Base-by-base conservation (phyloP, 2,888 invertebrate species). In the Cyclophora albipunctata region DNA sequence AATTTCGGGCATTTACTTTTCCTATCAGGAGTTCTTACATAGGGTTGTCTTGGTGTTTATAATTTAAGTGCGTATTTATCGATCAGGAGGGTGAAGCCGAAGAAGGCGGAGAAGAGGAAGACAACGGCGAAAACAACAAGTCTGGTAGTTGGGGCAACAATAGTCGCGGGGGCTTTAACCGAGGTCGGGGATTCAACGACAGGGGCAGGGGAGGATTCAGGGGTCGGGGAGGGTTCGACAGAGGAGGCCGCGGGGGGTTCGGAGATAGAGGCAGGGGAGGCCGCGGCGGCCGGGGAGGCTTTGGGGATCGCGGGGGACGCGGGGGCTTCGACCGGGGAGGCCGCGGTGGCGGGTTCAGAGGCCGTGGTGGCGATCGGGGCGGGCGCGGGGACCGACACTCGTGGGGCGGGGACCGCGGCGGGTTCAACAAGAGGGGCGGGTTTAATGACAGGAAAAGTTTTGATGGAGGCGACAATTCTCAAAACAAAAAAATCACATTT, bases 401-500 rank as follows among this genome's bases (percentile, higher is more conserved):
- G 37, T 79, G 88, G 81, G 86, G 87, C 34, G 84, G 87, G 2
- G 81, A 81, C 57, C 69, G 84, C 48, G 84, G 83, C 34, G 85
- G 83, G 34, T 84, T 84, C 55, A 81, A 84, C 55, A 82, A 84
- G 58, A 20, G 43, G 3, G 85, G 89, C n/a, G 85, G 89, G 44
- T 90, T 89, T 65, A 91, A 91, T 69, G 91, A 91, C 67, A 91
- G 92, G 68, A 91, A 91, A 69, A 91, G 92, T 71, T 93, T 92
- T 64, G 91, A 87, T 35, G 82, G 85, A 52, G 79, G 89, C 47
- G 84, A 87, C 35, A 75, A 81, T 42, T 66, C 90, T 54, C 91
- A 93, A 78, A 95, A 94, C 78, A 95, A 94, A 87, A 94, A 94
- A 85, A 94, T 94, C 53, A 91, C 90, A 49, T 94, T 94, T 74